phyloP scores from a whole-genome alignment of 2,888 invertebrate genomes.

The Drosophila tanythrix region DNA sequence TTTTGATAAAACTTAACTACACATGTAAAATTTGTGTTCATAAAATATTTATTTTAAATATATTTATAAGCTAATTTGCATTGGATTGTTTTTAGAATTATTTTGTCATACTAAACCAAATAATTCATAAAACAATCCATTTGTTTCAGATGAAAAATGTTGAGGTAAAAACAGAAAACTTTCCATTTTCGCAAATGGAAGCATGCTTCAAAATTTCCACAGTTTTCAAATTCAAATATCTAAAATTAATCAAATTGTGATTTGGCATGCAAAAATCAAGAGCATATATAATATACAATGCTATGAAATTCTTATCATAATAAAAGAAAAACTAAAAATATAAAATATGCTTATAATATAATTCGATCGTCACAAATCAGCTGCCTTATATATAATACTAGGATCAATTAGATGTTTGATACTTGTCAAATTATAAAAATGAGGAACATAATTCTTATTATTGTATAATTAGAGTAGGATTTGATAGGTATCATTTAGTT shows the following conservation, averaged over 20 bases:
- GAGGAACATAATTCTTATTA: constrained; percentile 8
- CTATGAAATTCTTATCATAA: not conserved
- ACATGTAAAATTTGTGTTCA: not conserved
- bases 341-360: not conserved
- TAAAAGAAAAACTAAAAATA: not conserved
- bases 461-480: constrained; percentile 1
- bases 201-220: not conserved
- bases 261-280: not conserved
- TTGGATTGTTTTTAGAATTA: not conserved
- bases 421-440: constrained; percentile 6
- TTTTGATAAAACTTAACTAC: not conserved
- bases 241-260: not conserved
- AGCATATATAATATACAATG: not conserved
- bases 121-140: not conserved
- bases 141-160: not conserved
- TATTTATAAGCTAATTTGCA: not conserved
- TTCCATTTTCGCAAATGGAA: too few relatives aligned
- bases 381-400: not conserved
- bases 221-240: not conserved
- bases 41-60: not conserved
- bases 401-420: not conserved
- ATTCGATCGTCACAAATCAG: constrained; percentile 3
- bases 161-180: not conserved
- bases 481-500: constrained; percentile 6
- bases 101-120: not conserved